These are phyloP conservation scores for Drosophila quasianomalipes DNA, from an alignment of 2,888 invertebrate genomes.

Conservation along the genomic window DNA sequence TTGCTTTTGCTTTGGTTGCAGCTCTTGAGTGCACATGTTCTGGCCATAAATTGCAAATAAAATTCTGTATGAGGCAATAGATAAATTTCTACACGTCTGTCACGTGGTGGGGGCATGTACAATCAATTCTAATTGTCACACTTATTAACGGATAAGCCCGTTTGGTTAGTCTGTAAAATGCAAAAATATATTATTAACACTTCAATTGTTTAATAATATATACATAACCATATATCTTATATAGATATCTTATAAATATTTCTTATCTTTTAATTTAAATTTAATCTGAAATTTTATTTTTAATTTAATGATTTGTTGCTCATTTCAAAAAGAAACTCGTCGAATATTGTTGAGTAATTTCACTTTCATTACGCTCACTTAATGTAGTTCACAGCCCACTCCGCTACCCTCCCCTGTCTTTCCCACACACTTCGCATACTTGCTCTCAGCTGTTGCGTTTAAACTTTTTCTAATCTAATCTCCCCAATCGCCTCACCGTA, in stretches of 20 bases:
- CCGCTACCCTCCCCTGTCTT: neutral
- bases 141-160: neutral
- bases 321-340: conserved; percentile 12
- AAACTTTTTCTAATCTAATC: conserved; percentile 31
- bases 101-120: conserved; percentile 54
- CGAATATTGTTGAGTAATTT: conserved; percentile 31
- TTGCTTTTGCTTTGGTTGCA: neutral
- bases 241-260: neutral
- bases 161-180: neutral
- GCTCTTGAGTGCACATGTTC: conserved; percentile 25
- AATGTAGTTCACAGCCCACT: conserved; percentile 32
- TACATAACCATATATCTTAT: neutral
- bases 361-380: conserved; percentile 55
- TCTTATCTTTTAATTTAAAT: neutral
- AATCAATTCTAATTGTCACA: conserved; percentile 18
- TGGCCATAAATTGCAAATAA: conserved; percentile 67
- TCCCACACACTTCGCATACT: neutral
- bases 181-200: neutral
- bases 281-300: neutral
- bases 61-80: conserved; percentile 30
- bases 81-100: conserved; percentile 14
- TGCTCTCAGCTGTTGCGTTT: conserved; percentile 14
- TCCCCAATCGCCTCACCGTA: neutral
- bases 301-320: neutral
- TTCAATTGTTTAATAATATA: neutral